Evolutionary conservation across 2,888 invertebrate genomes (phyloP).

Genomic region (Oscheius myriophilus): DNA sequence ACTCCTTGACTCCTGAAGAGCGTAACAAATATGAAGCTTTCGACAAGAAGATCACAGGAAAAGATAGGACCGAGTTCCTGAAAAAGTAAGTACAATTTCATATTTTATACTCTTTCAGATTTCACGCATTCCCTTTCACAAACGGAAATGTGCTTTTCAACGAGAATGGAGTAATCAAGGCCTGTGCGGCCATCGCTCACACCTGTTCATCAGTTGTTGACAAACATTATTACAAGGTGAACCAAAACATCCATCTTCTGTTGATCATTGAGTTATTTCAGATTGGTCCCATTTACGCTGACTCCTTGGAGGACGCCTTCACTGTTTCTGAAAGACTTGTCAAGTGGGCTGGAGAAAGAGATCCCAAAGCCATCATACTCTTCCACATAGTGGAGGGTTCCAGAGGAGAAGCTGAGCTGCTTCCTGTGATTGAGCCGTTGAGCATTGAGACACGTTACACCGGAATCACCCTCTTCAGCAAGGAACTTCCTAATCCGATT

Average conservation of each 20-base stretch:
- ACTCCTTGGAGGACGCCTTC: slow-evolving; percentile 2
- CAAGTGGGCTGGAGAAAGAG: not conserved
- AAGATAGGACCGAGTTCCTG: slow-evolving; percentile 33
- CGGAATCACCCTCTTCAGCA: slow-evolving; percentile 13
- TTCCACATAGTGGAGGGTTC: slow-evolving; percentile 6
- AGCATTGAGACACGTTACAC: not conserved
- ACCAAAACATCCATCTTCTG: no score
- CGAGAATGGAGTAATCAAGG: slow-evolving; percentile 31
- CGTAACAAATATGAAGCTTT: slow-evolving; percentile 19
- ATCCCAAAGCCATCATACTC: slow-evolving; percentile 3
- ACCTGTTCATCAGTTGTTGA: not conserved
- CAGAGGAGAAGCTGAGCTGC: not conserved
- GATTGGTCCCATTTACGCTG: slow-evolving; percentile 10
- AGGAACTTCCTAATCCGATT: not conserved
- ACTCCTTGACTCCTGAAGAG: not conserved
- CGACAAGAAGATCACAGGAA: slow-evolving; percentile 35
- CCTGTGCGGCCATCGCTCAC: slow-evolving; percentile 29
- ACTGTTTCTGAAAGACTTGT: not conserved
- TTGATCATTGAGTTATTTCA: not conserved
- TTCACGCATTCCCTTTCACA: slow-evolving; percentile 27
- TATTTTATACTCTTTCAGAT: not conserved
- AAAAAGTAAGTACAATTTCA: slow-evolving; percentile 1
- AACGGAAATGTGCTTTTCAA: slow-evolving; percentile 34
- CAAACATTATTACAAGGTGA: slow-evolving; percentile 20
- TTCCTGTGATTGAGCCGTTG: not conserved